Conservation (phyloP, 2,888 invertebrate species). For the Phragmatobia fuliginosa region DNA sequence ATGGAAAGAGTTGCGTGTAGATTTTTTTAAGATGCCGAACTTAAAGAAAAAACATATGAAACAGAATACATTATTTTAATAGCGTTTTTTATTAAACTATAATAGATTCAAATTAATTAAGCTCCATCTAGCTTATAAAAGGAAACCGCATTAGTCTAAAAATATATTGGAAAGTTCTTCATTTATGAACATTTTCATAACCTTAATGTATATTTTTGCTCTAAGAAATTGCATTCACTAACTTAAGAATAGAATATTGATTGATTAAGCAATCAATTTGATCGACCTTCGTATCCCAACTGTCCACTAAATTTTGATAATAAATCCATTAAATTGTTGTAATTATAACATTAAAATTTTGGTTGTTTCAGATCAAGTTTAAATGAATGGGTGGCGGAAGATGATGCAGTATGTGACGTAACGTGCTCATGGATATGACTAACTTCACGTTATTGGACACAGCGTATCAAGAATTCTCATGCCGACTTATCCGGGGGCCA, state of each 20-base stretch:
- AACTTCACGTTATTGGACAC: conserved; percentile 70
- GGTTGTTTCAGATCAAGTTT: conserved; percentile 57
- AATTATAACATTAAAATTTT: not conserved
- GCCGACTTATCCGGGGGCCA: conserved; percentile 63
- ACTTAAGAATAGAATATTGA: not conserved
- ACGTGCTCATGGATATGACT: conserved; percentile 69
- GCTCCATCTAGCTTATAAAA: too few relatives aligned
- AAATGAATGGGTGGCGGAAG: conserved; percentile 34
- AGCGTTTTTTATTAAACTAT: too few relatives aligned
- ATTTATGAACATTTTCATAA: not conserved
- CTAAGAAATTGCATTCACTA: not conserved
- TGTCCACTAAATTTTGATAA: not conserved
- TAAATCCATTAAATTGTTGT: not conserved
- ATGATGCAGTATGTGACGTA: conserved; percentile 69
- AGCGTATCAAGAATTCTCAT: conserved; percentile 71
- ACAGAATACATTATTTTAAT: not conserved
- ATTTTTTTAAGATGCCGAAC: not conserved
- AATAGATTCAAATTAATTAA: too few relatives aligned
- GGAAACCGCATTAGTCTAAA: not conserved
- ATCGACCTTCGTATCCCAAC: not conserved
- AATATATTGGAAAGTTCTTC: not conserved
- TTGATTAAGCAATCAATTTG: too few relatives aligned
- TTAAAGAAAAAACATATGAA: too few relatives aligned
- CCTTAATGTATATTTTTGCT: not conserved
- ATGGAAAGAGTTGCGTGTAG: not conserved